Evolutionary conservation across 2,797 vertebrate species (phyloP).

Genomic region (Chaetophractus vellerosus): DNA sequence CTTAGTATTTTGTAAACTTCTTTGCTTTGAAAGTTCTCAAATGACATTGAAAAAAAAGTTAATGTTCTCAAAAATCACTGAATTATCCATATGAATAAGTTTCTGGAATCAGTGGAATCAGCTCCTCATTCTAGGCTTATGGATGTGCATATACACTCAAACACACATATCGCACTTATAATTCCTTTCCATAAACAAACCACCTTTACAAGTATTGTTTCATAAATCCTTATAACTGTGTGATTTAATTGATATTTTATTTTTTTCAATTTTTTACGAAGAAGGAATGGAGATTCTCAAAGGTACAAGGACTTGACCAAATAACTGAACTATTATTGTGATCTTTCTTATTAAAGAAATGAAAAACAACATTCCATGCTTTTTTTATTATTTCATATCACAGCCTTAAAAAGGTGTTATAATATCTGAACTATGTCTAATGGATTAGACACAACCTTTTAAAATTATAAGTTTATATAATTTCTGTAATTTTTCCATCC

Average conservation of each 20-base stretch:
- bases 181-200: not conserved
- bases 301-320: not conserved
- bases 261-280: not conserved
- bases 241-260: not conserved
- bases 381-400: not conserved
- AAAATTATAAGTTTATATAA: not conserved
- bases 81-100: not conserved
- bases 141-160: fast-evolving
- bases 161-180: not conserved
- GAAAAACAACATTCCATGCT: not conserved
- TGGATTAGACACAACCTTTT: not conserved
- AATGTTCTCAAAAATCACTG: not conserved
- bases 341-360: not conserved
- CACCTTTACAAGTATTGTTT: not conserved
- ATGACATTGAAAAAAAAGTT: not conserved
- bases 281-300: not conserved
- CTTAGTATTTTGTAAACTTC: not conserved
- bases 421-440: not conserved
- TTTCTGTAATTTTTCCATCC: not conserved
- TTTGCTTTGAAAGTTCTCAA: slow-evolving; percentile 15
- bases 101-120: not conserved
- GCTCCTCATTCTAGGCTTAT: not conserved
- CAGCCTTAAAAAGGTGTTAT: not conserved
- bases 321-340: not conserved
- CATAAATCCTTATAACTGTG: not conserved